These are phyloP conservation scores for rabbit (Oryctolagus cuniculus) DNA, from an alignment of 2,113 vertebrate species.

Conservation along the genomic window mOryCun1.1 NC_091441.1:4404501-4405000, in stretches of 20 bases:
- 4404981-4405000: slow-evolving; percentile 73
- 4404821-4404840: not conserved
- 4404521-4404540: slow-evolving; percentile 85
- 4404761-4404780: not conserved
- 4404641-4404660: not conserved
- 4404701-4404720: not conserved
- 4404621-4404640: not conserved
- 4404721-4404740: slow-evolving; percentile 80
- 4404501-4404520: slow-evolving; percentile 86
- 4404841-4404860: slow-evolving; percentile 64
- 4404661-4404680: not conserved
- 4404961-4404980: slow-evolving; percentile 43
- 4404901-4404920: slow-evolving; percentile 81
- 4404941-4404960: slow-evolving; percentile 57
- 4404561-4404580: not conserved
- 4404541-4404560: slow-evolving; percentile 60
- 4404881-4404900: slow-evolving; percentile 61
- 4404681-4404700: not conserved
- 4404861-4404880: slow-evolving; percentile 63
- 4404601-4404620: not conserved
- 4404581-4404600: not conserved
- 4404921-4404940: slow-evolving; percentile 69
- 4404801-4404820: slow-evolving; percentile 61
- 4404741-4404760: not conserved
- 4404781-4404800: not conserved